A percentile compares a stretch with the other conserved stretches of the same genome.
These are phyloP conservation scores for Edolisoma coerulescens DNA, from an alignment of 2,113 vertebrate genomes.

Conservation along the genomic window DNA sequence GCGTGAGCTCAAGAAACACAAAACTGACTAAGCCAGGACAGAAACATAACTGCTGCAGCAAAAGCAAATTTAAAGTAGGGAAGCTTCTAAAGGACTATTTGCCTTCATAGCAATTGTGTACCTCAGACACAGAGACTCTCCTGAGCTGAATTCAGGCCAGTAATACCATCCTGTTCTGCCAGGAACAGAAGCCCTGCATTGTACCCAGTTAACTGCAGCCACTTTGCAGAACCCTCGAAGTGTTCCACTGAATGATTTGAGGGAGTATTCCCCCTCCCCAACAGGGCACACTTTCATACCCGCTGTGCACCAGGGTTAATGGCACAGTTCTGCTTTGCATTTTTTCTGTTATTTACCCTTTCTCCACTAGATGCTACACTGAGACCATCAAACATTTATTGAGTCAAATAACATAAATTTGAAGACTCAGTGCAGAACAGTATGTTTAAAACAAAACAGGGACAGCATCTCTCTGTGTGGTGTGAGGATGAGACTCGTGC, in stretches of 20 bases:
- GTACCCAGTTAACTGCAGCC: not conserved
- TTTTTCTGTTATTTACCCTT: slow-evolving; percentile 53
- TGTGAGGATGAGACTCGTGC: not conserved
- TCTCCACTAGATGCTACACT: slow-evolving; percentile 44
- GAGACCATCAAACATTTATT: slow-evolving; percentile 48
- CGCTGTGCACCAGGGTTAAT: not conserved
- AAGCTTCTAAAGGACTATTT: not conserved
- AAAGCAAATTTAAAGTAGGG: not conserved
- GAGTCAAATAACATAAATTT: slow-evolving; percentile 27
- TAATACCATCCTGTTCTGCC: not conserved
- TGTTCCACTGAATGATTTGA: not conserved
- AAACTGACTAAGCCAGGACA: not conserved
- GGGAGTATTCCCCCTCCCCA: not conserved
- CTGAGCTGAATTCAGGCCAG: not conserved
- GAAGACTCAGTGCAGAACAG: not conserved
- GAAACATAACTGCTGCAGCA: not conserved
- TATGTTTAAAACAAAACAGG: not conserved
- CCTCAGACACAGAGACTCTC: not conserved
- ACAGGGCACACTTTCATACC: not conserved
- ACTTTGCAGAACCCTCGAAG: not conserved
- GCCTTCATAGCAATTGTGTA: not conserved
- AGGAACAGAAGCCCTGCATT: not conserved
- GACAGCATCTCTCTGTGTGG: not conserved
- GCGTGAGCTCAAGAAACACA: not conserved
- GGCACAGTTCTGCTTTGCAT: not conserved